Conservation (phyloP, 2,797 vertebrate species). For the Poecilia velifera region DNA sequence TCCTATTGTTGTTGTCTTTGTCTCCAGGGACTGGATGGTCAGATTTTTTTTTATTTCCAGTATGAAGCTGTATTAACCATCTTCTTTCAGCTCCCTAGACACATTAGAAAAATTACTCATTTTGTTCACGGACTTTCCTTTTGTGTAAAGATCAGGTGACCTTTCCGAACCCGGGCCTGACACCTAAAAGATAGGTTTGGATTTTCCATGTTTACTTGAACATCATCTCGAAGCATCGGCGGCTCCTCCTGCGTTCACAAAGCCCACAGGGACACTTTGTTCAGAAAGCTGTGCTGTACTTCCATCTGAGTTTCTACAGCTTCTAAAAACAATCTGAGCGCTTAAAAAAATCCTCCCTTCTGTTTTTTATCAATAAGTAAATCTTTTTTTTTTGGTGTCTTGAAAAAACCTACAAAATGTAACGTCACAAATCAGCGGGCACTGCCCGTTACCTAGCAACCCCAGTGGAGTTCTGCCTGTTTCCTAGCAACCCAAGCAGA, state of each 20-base stretch:
- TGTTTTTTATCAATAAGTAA: no score
- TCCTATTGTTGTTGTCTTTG: slow-evolving; percentile 69
- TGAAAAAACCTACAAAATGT: no score
- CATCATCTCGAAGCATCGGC: background rate
- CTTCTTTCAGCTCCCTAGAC: slow-evolving; percentile 14
- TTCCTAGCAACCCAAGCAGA: no score
- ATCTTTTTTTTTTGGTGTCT: no score
- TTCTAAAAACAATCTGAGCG: no score
- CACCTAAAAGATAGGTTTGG: background rate
- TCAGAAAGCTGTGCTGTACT: background rate
- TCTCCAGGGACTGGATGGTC: slow-evolving; percentile 62
- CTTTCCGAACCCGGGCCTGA: background rate
- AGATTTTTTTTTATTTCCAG: slow-evolving; percentile 37
- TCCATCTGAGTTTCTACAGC: no score
- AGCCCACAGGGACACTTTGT: background rate
- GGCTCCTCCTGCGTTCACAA: background rate
- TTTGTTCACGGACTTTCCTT: slow-evolving; percentile 7
- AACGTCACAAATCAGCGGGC: no score
- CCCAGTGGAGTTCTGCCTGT: no score
- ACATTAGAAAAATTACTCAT: slow-evolving; percentile 14
- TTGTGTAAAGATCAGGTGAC: slow-evolving; percentile 21
- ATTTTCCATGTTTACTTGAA: background rate
- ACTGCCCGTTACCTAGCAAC: no score
- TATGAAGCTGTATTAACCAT: slow-evolving; percentile 31
- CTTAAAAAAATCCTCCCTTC: no score